Percentiles rank a stretch among this genome's conserved stretches.
These are phyloP conservation scores for Porites lobata DNA, from an alignment of 92 coral and sea anemone genomes.

Conservation along the genomic window DNA sequence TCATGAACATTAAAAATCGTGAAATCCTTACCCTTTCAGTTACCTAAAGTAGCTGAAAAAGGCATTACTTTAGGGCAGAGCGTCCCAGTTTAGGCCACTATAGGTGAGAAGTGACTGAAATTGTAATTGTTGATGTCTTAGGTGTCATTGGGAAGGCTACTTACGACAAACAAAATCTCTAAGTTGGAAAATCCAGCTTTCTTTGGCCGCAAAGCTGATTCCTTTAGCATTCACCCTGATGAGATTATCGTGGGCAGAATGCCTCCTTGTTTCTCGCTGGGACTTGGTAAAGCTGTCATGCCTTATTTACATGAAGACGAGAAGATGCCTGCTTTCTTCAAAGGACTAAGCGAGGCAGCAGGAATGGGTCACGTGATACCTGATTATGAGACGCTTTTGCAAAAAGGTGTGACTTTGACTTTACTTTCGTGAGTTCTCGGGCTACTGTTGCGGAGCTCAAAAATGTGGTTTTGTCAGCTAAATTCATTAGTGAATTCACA, in stretches of 20 bases:
- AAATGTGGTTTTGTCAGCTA: no score
- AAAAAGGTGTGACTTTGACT: slow-evolving; percentile 53
- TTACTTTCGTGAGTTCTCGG: not conserved
- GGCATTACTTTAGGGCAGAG: no score
- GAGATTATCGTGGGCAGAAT: slow-evolving; percentile 85
- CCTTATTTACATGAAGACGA: slow-evolving; percentile 83
- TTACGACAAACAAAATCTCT: slow-evolving; percentile 56
- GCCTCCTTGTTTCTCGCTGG: slow-evolving; percentile 79
- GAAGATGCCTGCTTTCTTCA: slow-evolving; percentile 81
- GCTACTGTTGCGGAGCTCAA: no score
- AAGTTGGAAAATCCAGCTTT: slow-evolving; percentile 59
- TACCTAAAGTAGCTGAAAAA: no score
- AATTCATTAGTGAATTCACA: no score
- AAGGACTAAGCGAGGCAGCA: slow-evolving; percentile 87
- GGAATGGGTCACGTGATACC: slow-evolving; percentile 85
- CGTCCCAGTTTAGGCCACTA: no score
- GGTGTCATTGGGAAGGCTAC: slow-evolving; percentile 52
- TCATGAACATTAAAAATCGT: no score
- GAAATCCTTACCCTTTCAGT: no score
- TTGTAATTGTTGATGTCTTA: not conserved
- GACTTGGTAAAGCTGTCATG: slow-evolving; percentile 82
- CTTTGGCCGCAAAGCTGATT: slow-evolving; percentile 76
- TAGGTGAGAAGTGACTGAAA: no score
- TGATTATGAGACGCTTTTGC: slow-evolving; percentile 60
- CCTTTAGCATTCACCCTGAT: slow-evolving; percentile 79